These are phyloP conservation scores for Triplophysa siluroides DNA, from an alignment of 2,113 vertebrate species.

Conservation along the genomic window DNA sequence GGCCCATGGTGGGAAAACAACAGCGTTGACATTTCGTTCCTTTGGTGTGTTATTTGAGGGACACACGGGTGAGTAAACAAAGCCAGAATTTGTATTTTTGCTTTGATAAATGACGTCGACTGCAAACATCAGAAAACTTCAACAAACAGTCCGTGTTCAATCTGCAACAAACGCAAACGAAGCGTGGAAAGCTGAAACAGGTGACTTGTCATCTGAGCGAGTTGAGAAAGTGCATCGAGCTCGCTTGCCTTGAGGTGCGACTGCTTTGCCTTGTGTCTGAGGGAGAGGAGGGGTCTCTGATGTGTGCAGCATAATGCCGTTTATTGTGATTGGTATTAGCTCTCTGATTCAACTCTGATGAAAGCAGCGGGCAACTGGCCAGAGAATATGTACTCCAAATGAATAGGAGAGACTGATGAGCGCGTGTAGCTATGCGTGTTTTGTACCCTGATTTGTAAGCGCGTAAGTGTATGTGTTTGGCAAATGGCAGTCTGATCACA, in stretches of 20 bases:
- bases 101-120: not conserved
- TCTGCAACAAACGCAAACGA: not conserved
- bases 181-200: slow-evolving; percentile 4
- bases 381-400: slow-evolving; percentile 63
- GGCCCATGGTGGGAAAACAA: not conserved
- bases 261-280: slow-evolving; percentile 18
- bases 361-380: slow-evolving; percentile 63
- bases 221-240: slow-evolving; percentile 11
- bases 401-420: slow-evolving; percentile 48
- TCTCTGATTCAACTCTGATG: slow-evolving; percentile 70
- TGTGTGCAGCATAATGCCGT: slow-evolving; percentile 68
- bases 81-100: not conserved
- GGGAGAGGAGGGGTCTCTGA: slow-evolving; percentile 40
- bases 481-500: slow-evolving; percentile 66
- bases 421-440: slow-evolving; percentile 54
- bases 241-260: slow-evolving; percentile 41
- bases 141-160: not conserved
- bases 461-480: slow-evolving; percentile 67
- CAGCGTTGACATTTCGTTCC: not conserved
- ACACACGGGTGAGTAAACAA: not conserved
- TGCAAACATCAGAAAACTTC: slow-evolving; percentile 8
- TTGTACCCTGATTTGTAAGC: slow-evolving; percentile 37
- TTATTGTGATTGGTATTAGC: slow-evolving; percentile 65
- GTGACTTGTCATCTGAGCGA: slow-evolving; percentile 32
- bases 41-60: not conserved